Evolutionary conservation across 2,797 vertebrate species (phyloP).

Genomic region (Hirundo rustica): DNA sequence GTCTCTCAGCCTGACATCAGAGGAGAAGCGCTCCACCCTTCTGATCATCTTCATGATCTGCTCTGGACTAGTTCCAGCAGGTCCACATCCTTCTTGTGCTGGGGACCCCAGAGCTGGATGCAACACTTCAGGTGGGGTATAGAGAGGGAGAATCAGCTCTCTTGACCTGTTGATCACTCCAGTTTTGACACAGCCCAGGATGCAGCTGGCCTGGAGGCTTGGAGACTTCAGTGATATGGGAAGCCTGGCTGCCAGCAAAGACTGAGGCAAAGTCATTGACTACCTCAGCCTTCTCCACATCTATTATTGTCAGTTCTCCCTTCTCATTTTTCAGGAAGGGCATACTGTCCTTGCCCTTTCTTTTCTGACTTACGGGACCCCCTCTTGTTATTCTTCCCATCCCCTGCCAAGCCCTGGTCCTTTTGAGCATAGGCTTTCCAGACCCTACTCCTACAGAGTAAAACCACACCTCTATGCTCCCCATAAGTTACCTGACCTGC

Average conservation of each 20-base stretch:
- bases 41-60: neutral
- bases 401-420: neutral
- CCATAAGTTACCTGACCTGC: neutral
- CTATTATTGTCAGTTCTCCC: neutral
- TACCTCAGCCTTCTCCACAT: neutral
- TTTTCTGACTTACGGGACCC: neutral
- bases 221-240: neutral
- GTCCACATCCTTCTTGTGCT: accelerated
- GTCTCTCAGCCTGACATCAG: neutral
- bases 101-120: neutral
- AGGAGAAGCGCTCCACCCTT: neutral
- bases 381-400: neutral
- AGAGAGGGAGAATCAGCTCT: neutral
- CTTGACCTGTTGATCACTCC: neutral
- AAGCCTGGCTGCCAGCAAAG: neutral
- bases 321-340: neutral
- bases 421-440: neutral
- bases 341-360: neutral
- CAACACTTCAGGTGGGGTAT: neutral
- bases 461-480: neutral
- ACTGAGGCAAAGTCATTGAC: neutral
- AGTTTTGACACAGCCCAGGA: neutral
- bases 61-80: neutral
- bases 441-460: neutral
- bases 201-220: neutral